Evolutionary conservation across 2,113 vertebrate genomes (phyloP), one percentile per base, ranked within the genome.

Genomic region (Xerus inauris): DNA sequence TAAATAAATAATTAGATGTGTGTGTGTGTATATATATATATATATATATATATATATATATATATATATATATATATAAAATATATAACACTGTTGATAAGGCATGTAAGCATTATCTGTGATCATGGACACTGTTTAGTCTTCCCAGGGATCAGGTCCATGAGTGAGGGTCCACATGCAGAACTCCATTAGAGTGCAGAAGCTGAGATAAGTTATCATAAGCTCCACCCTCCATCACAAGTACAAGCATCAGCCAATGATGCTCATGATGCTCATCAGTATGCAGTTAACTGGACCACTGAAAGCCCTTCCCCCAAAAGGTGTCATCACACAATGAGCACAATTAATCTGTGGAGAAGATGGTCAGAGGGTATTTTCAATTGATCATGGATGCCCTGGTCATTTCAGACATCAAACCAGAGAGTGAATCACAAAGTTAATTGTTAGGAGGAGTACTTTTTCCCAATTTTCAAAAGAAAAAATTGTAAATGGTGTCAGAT

Each of bases 161-260:
- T 91, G 98, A 98, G 93, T 98, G 82, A 99, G 98, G 7, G 97
- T 96, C 0, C 99, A 99, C 69, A 97, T 99, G 91, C 99, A 99
- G 94, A 99, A 99, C 57, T 99, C 99, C n/a, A 99, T 99, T 96
- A 98, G 99, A 97, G 97, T 99, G 51, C 99, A 99, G 97, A 99
- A 99, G 97, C 98, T 99, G 13, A 10, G 16, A 49, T 11, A 10
- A 77, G 9, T 16, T 35, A 28, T 89, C 12, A 30, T 65, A 26
- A 38, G 11, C 24, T n/a, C 11, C 30, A 10, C 35, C 45, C 38
- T 51, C 42, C 24, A 79, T 22, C n/a, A 22, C 17, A 20, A 64
- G 40, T 32, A 1, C 35, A 76, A 40, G 26, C 6, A 51, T 12
- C 11, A 64, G 62, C 35, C 62, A 67, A 65, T 3, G 54, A 57